These are phyloP conservation scores for Notothenia coriiceps DNA, from an alignment of 2,113 vertebrate species.

Conservation along the genomic window DNA sequence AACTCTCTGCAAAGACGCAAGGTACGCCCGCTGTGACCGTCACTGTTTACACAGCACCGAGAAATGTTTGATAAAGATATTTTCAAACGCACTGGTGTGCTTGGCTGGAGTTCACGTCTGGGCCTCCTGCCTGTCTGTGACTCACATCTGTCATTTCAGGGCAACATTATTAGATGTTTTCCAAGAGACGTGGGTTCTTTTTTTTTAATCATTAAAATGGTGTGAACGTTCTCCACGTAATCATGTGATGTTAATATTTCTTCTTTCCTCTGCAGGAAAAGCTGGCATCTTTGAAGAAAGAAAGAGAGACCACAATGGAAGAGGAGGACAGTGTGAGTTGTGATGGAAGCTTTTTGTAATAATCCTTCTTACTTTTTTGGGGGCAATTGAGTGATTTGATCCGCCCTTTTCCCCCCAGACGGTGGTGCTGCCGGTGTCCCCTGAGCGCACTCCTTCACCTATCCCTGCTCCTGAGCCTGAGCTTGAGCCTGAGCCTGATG, in stretches of 20 bases:
- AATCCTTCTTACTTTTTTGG: not conserved
- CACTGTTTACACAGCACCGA: conserved; percentile 35
- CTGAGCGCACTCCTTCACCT: conserved; percentile 28
- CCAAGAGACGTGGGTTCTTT: not conserved
- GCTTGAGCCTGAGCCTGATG: not conserved
- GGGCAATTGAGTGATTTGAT: too few species aligned
- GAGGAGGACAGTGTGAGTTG: conserved; percentile 77
- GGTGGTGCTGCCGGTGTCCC: conserved; percentile 12
- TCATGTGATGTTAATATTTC: not conserved
- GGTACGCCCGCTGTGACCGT: conserved; percentile 60
- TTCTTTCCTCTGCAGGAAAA: conserved; percentile 72
- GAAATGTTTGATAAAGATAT: conserved; percentile 31
- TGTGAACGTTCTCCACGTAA: not conserved
- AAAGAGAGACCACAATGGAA: conserved; percentile 65
- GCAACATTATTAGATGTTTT: conserved; percentile 1
- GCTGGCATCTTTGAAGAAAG: conserved; percentile 56
- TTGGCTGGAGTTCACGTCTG: conserved; percentile 32
- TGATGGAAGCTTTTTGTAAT: not conserved
- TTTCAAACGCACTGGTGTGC: conserved; percentile 10
- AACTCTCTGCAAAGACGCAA: conserved; percentile 86
- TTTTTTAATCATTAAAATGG: not conserved
- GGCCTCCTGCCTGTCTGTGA: conserved; percentile 14
- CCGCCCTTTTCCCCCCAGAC: conserved; percentile 22
- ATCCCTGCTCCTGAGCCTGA: not conserved
- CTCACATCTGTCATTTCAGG: conserved; percentile 13